Base-by-base conservation (phyloP, 2,113 vertebrate species). In the Phasianus colchicus region DNA sequence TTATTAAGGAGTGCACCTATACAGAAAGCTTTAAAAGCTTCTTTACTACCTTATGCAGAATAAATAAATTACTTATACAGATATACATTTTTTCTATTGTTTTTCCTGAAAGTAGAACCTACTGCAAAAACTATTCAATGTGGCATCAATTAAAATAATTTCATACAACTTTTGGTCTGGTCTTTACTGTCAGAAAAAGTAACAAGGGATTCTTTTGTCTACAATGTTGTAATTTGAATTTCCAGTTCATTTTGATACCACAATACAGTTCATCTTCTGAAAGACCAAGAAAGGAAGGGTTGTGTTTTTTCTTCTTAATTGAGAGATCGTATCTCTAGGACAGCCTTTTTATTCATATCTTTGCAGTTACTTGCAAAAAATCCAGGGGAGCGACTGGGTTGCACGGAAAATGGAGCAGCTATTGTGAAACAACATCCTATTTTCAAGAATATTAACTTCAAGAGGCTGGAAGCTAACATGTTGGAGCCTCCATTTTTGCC, bases 381-480 rank as follows among this genome's bases (percentile, higher is more conserved):
- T 86, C 98, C 98, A 42, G 98, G 95, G 60, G 96, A 98, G 32
- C 97, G 99, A 43, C 97, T 99, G 75, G 99, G 99, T 25, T 99
- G 98, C 90, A 98, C 80, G 77, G 99, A 98, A 7, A 96, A 95
- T 2, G 98, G 98, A 50, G 99, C 98, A 11, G 94, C 97, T 12
- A 96, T 92, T 69, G 99, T 99, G 69, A 99, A 99, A 75, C 98
- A 98, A 88, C 98, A 99, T 89, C 97, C 98, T 7, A 98, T 99
- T 96, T 99, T 99, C 97, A 98, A 98, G 95, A 98, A 98, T 93
- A 98, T 99, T 88, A 99, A 99, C 98, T 99, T 99, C 97, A 98
- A 98, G 96, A 97, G 98, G n/a, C 98, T 99, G 89, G 98, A 99
- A 96, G 98, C 98, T 50, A 98, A 98, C 96, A 98, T 98, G 97